Evolutionary conservation across 1,140 invertebrate genomes (phyloP).

Genomic region (Zaprionus kolodkinae): DNA sequence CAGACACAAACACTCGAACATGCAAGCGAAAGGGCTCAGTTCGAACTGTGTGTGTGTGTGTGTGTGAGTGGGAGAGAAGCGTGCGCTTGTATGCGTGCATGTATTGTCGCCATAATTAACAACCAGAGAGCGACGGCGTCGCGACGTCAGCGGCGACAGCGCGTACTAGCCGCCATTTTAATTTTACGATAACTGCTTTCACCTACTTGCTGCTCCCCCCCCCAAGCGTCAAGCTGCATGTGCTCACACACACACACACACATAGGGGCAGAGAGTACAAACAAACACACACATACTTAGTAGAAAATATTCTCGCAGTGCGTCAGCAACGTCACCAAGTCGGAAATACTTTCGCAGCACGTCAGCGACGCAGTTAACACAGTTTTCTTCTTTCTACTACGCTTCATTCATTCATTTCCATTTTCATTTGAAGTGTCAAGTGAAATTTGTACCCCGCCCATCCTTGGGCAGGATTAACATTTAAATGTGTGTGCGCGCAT

Average conservation of each 20-base stretch:
- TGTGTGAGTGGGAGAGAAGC: slow-evolving; percentile 14
- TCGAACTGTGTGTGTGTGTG: background rate
- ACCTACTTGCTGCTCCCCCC: slow-evolving; percentile 66
- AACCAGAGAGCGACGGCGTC: slow-evolving; percentile 47
- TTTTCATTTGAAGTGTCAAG: slow-evolving; percentile 39
- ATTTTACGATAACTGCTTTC: slow-evolving; percentile 81
- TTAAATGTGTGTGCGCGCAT: slow-evolving; percentile 61
- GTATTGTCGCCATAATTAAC: slow-evolving; percentile 79
- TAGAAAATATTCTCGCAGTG: slow-evolving; percentile 37
- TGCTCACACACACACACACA: slow-evolving; percentile 20
- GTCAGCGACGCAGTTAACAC: slow-evolving; percentile 35
- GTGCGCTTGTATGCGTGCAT: slow-evolving; percentile 60
- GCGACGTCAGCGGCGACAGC: slow-evolving; percentile 59
- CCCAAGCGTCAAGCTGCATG: slow-evolving; percentile 18
- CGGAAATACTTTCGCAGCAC: slow-evolving; percentile 40
- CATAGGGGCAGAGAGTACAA: background rate
- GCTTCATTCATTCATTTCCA: slow-evolving; percentile 13
- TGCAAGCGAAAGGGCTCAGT: slow-evolving; percentile 33
- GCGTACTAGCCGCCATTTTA: slow-evolving; percentile 81
- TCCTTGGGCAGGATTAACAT: slow-evolving; percentile 53
- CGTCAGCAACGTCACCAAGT: slow-evolving; percentile 40
- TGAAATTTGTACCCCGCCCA: slow-evolving; percentile 25
- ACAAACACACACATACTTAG: background rate
- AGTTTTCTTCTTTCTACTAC: slow-evolving; percentile 13
- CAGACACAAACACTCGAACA: slow-evolving; percentile 18